Evolutionary conservation across 2,113 vertebrate genomes (phyloP).

Genomic region (Gasterosteus aculeatus): DNA sequence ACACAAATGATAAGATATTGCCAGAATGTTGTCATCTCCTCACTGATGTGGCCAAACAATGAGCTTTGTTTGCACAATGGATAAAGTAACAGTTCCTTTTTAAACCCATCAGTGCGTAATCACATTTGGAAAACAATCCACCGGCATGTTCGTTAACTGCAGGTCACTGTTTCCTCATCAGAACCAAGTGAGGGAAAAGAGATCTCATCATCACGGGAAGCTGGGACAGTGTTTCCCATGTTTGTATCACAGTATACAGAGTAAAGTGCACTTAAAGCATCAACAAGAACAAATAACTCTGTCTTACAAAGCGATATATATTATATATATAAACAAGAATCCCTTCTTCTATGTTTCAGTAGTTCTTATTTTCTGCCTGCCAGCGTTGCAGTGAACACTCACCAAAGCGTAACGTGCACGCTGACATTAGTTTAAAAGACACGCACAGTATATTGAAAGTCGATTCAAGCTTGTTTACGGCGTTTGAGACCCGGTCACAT

Average conservation of each 20-base stretch:
- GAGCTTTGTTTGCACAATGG: neutral
- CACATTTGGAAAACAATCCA: neutral
- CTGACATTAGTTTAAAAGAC: neutral
- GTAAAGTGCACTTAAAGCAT: neutral
- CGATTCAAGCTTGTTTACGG: neutral
- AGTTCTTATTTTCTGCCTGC: neutral
- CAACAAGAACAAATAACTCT: too few relatives aligned
- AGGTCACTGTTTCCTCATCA: neutral
- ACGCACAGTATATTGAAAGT: constrained; percentile 1
- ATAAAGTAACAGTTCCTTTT: neutral
- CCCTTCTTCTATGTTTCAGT: neutral
- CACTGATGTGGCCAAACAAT: neutral
- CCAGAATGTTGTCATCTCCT: neutral
- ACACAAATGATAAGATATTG: neutral
- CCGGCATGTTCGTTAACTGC: neutral
- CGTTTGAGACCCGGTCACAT: neutral
- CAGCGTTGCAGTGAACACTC: constrained; percentile 11
- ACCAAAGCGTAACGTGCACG: neutral
- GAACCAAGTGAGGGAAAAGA: neutral
- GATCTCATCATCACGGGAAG: neutral
- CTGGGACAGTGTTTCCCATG: neutral
- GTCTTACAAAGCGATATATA: too few relatives aligned
- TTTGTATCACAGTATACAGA: neutral
- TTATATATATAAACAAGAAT: too few relatives aligned
- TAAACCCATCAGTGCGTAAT: neutral